phyloP scores from a whole-genome alignment of 2,113 vertebrate species.

The Actenoides hombroni region DNA sequence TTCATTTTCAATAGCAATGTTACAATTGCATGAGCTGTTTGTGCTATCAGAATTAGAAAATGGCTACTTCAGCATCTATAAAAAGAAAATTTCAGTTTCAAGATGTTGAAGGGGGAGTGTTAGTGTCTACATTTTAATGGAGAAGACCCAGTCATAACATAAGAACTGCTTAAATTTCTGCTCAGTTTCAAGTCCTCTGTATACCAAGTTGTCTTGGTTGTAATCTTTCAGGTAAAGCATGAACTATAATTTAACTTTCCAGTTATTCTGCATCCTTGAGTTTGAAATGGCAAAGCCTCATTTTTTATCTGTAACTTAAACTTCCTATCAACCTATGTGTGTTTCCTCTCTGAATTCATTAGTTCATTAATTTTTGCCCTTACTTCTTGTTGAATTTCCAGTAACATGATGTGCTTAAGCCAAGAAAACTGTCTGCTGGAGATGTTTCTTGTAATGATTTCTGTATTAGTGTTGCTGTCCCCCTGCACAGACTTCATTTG shows the following conservation, averaged over 20 bases:
- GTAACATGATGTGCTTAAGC: neutral
- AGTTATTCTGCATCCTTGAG: neutral
- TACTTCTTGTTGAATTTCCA: neutral
- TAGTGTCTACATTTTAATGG: neutral
- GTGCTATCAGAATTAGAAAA: neutral
- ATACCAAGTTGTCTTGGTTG: neutral
- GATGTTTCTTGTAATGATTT: neutral
- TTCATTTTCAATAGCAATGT: neutral
- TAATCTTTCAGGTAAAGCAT: neutral
- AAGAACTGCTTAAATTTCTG: neutral
- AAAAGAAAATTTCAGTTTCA: neutral
- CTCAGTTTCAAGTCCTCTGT: neutral
- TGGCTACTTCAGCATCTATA: neutral
- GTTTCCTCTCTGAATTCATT: neutral
- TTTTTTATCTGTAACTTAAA: neutral
- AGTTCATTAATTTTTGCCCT: neutral
- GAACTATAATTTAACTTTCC: neutral
- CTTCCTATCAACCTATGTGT: neutral
- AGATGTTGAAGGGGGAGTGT: neutral
- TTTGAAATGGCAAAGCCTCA: neutral
- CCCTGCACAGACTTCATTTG: neutral
- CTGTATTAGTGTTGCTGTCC: neutral
- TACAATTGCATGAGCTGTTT: neutral
- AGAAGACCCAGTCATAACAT: neutral
- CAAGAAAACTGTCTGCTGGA: neutral